Evolutionary conservation across 2,888 invertebrate species (phyloP), one percentile per base, ranked within the genome.

Genomic region (Seira ritae): DNA sequence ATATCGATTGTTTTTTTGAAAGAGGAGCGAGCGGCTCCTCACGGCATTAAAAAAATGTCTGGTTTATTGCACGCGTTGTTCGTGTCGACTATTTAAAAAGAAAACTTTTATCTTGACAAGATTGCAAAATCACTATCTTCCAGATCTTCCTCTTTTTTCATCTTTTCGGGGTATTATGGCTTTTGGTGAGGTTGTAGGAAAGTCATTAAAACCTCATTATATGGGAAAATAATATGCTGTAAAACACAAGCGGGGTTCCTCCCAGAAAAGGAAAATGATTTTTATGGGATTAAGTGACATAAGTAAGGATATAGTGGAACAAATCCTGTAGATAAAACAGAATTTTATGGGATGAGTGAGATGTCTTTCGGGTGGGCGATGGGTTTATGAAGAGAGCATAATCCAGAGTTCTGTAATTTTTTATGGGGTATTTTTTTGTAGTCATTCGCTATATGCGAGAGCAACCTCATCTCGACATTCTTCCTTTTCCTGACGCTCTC

Each of bases 401-500:
- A 31, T 8, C 31, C 8, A 31, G 31, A 31, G 31, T 31, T 8
- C 8, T 8, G 31, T 31, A 31, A n/a, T 31, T 31, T 31, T 31
- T 31, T 31, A 31, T 31, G 31, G 31, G 31, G n/a, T 4, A 31
- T 37, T 55, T 20, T 20, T 50, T 60, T 24, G 6, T 66, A 86
- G 86, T 68, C 85, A 10, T 79, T 86, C 55, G 80, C 86, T 1
- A 74, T 86, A 4, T 78, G 78, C 8, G 86, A 86, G 42, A 83
- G 84, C 37, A 74, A 73, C 19, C 85, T 85, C 50, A 78, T 84
- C 17, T 85, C 85, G 4, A 80, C 81, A 24, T 85, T 86, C 69
- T 85, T 86, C 55, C 86, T 86, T 42, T 71, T 79, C 60, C 69
- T 86, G 70, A 85, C 86, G 12, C 65, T 85, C 17, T 85, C 86